These are phyloP conservation scores for Fratercula arctica DNA, from an alignment of 2,797 vertebrate genomes.

Conservation along the genomic window DNA sequence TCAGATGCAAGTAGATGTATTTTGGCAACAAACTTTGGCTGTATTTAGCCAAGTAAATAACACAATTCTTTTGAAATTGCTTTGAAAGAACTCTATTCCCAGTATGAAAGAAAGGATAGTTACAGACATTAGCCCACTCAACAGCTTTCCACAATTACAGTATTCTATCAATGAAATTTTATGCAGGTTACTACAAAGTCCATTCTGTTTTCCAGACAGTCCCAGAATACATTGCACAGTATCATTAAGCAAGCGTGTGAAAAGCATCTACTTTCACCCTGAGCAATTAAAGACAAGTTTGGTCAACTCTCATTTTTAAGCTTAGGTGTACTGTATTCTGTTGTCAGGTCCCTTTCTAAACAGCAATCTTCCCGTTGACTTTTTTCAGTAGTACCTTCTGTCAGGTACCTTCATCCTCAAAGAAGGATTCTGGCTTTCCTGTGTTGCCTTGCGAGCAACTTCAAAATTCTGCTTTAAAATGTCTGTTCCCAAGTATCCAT, in stretches of 20 bases:
- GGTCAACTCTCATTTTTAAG: not conserved
- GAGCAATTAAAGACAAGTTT: not conserved
- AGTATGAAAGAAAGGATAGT: not conserved
- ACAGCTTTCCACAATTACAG: not conserved
- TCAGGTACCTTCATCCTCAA: not conserved
- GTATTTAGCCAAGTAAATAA: not conserved
- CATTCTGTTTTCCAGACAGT: not conserved
- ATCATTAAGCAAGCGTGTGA: not conserved
- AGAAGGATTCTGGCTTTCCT: not conserved
- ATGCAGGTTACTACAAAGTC: not conserved
- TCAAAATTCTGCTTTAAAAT: not conserved
- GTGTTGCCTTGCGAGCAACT: not conserved
- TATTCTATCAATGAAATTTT: not conserved
- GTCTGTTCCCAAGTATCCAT: not conserved
- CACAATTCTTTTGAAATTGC: not conserved
- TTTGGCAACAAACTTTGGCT: not conserved
- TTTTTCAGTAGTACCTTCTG: not conserved
- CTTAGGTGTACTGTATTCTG: not conserved
- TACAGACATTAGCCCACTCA: not conserved
- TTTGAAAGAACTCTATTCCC: not conserved
- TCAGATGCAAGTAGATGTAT: not conserved
- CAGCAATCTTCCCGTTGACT: not conserved
- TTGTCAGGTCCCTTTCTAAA: not conserved
- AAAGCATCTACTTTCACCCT: not conserved
- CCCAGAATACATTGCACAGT: not conserved